Percentiles rank a stretch among this genome's conserved stretches.
phyloP scores from a whole-genome alignment of 2,797 vertebrate species.

The Erithacus rubecula region DNA sequence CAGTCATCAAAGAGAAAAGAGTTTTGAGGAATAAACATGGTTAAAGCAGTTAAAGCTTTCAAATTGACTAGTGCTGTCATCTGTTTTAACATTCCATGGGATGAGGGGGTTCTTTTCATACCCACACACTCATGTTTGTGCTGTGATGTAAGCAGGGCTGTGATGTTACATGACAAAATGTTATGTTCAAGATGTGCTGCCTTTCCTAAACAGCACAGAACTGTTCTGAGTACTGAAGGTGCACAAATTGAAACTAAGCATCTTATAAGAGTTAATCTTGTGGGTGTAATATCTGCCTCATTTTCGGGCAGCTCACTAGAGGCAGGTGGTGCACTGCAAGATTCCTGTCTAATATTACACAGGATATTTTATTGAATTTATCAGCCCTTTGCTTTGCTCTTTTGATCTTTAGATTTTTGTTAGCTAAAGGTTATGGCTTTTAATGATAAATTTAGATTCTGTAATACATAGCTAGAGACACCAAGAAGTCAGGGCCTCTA shows the following conservation, averaged over 20 bases:
- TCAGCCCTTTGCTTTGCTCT: not conserved
- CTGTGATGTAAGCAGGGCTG: not conserved
- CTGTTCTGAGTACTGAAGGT: not conserved
- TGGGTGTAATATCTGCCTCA: not conserved
- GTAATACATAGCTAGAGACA: not conserved
- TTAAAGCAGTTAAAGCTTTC: not conserved
- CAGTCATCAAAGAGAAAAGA: not conserved
- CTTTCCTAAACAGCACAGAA: not conserved
- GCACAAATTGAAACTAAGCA: not conserved
- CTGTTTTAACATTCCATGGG: not conserved
- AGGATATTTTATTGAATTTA: not conserved
- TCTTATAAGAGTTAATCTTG: not conserved
- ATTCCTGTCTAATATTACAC: not conserved
- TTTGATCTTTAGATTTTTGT: not conserved
- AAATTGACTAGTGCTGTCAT: not conserved
- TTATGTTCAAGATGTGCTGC: not conserved
- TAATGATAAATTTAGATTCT: not conserved
- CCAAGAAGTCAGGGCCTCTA: not conserved
- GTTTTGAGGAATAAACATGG: not conserved
- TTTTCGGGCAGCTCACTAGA: not conserved
- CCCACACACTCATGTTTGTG: fast-evolving
- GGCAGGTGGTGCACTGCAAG: not conserved
- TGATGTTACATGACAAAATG: fast-evolving
- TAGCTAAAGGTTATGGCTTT: not conserved
- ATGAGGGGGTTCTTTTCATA: not conserved